Evolutionary conservation across 1,140 invertebrate species (phyloP).

Genomic region (Phthorimaea operculella): DNA sequence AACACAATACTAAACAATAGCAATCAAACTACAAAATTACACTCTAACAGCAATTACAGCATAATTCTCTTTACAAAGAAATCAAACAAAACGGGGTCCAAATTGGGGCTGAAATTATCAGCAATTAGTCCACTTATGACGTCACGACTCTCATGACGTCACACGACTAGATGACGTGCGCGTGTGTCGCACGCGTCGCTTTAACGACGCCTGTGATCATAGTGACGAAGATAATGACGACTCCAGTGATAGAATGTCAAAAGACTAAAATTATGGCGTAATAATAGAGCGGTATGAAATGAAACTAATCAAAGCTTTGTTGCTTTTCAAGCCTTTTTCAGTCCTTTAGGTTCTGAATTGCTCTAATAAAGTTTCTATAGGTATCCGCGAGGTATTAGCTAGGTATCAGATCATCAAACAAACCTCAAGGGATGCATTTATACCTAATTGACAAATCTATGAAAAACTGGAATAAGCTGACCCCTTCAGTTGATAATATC

Average conservation of each 20-base stretch:
- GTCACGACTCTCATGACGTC: background rate
- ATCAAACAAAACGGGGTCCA: background rate
- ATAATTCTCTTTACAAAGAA: background rate
- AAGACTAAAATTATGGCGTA: conserved; percentile 4
- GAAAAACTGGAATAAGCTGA: no score
- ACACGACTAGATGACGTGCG: conserved; percentile 14
- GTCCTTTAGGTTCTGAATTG: no score
- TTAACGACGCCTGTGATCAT: conserved; percentile 41
- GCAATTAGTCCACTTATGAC: conserved; percentile 26
- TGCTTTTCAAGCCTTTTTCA: background rate
- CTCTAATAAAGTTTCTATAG: no score
- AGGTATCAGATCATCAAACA: no score
- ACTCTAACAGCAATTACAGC: background rate
- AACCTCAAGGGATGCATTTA: no score
- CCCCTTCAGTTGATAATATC: no score
- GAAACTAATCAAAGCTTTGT: background rate
- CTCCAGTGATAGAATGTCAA: conserved; percentile 10
- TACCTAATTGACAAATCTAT: no score
- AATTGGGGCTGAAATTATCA: conserved; percentile 5
- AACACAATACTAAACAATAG: background rate
- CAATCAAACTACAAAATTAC: background rate
- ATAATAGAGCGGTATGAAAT: background rate
- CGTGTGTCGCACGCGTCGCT: conserved; percentile 35
- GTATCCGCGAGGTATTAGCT: no score
- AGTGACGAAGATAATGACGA: conserved; percentile 5